Evolutionary conservation across 2,113 vertebrate genomes (phyloP), one percentile per base, ranked within the genome.

Genomic region (Struthio camelus): DNA sequence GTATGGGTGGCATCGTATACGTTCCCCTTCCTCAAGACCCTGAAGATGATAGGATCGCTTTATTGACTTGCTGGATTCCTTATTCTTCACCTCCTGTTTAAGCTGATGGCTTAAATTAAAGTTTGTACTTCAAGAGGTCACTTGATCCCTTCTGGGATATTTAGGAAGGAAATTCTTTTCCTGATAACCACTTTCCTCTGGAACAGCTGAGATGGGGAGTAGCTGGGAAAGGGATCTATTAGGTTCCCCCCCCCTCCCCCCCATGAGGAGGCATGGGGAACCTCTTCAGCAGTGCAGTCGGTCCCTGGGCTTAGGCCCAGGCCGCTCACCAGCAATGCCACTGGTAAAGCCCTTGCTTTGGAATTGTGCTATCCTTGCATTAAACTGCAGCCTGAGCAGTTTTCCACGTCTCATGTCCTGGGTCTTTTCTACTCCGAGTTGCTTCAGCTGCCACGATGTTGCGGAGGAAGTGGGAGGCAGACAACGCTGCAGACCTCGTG

Each of bases 341-440:
- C 10, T 65, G 16, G 59, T 36, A 73, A 46, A 80, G 32, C 6
- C 46, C 6, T 15, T 54, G 34, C 16, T 22, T 54, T 62, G 15
- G 13, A 76, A 3, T 40, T 11, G 5, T 48, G 24, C 13, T 32
- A 40, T 61, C 62, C 70, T 13, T 80, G 61, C 53, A 80, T 0
- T 25, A 42, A 4, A 40, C n/a, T 76, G 38, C 40, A 0, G 0
- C 40, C 10, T 8, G 50, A n/a, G 11, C 48, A 48, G 18, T 48
- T 48, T 48, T 48, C 46, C 22, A 28, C 1, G 0, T 64, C 64
- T 50, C 48, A 64, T 32, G 14, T 25, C 17, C 10, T 27, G 48
- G 71, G 48, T 18, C 14, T 82, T 70, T 77, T 14, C 17, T 48
- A 48, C 46, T 9, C 20, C 42, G 48, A 30, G 25, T 15, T 76